Evolutionary conservation across 2,888 invertebrate genomes (phyloP), one percentile per base, ranked within the genome.

Genomic region (Acholoe squamosa): DNA sequence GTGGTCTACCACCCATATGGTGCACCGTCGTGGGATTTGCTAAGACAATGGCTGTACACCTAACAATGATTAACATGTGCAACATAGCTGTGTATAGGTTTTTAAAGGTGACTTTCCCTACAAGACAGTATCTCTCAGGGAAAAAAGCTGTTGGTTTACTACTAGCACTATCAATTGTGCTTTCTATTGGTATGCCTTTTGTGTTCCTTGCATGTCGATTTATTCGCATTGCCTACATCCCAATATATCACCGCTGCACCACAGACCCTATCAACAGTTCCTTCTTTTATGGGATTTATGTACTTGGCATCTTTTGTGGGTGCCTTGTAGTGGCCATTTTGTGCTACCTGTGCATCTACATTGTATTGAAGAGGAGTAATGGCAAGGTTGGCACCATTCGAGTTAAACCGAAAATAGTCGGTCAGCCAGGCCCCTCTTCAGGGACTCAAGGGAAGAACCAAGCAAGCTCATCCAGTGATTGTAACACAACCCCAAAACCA

Each of bases 1-100:
- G 84, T 43, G 84, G 84, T 0, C 52, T 84, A 16, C 33, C 84
- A n/a, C 84, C 84, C 1, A 22, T 84, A 51, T 84, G 84, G 84
- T 84, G 84, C 52, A 84, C 43, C 43, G 25, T 25, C 5, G 84
- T 84, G 0, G 84, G 84, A 5, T 28, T 25, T 7, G 12, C 34
- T 5, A 84, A 84, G 3, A 33, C 84, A 7, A 34, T 84, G 19
- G 84, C 84, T n/a, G n/a, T 84, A 10, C 33, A 33, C 19, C 34
- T 84, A 22, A 84, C 84, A 12, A 84, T 84, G 84, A 22, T 33
- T 0, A 84, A 84, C 19, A 84, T 84, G 84, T 22, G 33, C 10
- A 28, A 34, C n/a, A 84, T 84, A 22, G 84, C 84, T 10, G 43
- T 84, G 33, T 84, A 34, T 34, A 33, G 84, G n/a, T 84, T 84